Evolutionary conservation across 2,888 invertebrate species (phyloP), one percentile per base, ranked within the genome.

Genomic region (Amphiduros pacificus): DNA sequence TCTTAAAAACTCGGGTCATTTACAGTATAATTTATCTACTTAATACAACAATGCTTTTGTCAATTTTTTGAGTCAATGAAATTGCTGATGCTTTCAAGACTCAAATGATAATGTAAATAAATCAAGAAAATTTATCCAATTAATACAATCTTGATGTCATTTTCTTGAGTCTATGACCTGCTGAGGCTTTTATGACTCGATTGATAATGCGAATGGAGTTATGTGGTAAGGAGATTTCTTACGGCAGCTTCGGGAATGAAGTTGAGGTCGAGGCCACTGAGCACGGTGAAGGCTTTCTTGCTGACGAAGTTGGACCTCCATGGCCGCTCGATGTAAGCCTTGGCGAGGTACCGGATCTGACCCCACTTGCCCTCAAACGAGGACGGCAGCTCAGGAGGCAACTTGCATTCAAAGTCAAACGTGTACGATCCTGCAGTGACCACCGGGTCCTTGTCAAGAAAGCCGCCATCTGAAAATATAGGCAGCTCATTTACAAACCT

Each of bases 321-420:
- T 6, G 64, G 41, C 22, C 67, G 41, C 40, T 71, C 70, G 20
- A 73, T 72, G 4, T 73, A 71, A 50, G 75, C 78, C 4, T 65
- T 67, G 27, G 72, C 67, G 32, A 62, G 52, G 60, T 71, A 69
- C 53, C 73, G 73, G 26, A 76, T 75, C 22, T 75, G 77, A 28
- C 69, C 80, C 63, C 71, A 76, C 61, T 77, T 76, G 40, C 81
- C 81, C 53, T 80, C 80, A 64, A 77, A 82, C 2, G 81, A 79
- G 4, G 79, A 78, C 1, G 81, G 82, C 17, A 82, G 70, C 57
- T 76, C 76, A 3, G 73, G 73, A 0, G 77, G 79, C 2, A 82
- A 74, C 55, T 74, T 72, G 63, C 75, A 78, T 36, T 77, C 76
- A 62, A 82, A 81, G 4, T 74, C 72, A 51, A 80, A 78, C 26